A percentile compares a stretch with the other conserved stretches of the same genome.
phyloP scores from a whole-genome alignment of 2,113 vertebrate species.

The Lycaon pictus region DNA sequence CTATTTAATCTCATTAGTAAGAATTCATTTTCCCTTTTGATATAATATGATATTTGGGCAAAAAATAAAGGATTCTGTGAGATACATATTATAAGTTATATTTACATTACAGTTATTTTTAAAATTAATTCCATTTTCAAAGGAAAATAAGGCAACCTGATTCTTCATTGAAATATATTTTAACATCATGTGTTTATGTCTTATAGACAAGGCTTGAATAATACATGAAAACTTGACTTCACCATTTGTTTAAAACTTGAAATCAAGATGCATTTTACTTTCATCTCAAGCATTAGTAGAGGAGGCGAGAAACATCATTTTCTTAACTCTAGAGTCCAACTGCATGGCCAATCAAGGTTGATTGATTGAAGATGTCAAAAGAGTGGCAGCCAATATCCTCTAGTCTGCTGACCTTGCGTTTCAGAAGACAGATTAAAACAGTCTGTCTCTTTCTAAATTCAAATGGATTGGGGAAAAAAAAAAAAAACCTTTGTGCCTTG shows the following conservation, averaged over 20 bases:
- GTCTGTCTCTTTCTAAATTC: constrained; percentile 65
- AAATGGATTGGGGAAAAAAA: constrained; percentile 43
- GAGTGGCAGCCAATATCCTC: constrained; percentile 71
- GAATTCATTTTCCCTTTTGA: constrained; percentile 53
- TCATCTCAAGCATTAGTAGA: constrained; percentile 47
- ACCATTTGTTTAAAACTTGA: constrained; percentile 62
- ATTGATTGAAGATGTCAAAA: constrained; percentile 72
- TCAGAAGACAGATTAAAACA: constrained; percentile 78
- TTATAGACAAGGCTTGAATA: background rate
- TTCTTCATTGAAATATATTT: constrained; percentile 17
- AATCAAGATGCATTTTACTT: constrained; percentile 58
- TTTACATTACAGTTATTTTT: constrained; percentile 14
- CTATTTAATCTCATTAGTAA: constrained; percentile 19
- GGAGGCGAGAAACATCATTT: constrained; percentile 50
- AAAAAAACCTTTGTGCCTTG: constrained; percentile 43
- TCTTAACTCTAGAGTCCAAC: constrained; percentile 66
- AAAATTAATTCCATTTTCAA: constrained; percentile 37
- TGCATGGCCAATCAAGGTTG: constrained; percentile 69
- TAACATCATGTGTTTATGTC: background rate
- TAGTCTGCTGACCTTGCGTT: constrained; percentile 75
- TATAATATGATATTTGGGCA: background rate
- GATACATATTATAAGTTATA: background rate
- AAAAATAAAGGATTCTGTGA: constrained; percentile 16
- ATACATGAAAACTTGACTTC: constrained; percentile 44
- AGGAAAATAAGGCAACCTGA: constrained; percentile 16